phyloP scores from a whole-genome alignment of 2,797 vertebrate species.

The Semaprochilodus insignis region DNA sequence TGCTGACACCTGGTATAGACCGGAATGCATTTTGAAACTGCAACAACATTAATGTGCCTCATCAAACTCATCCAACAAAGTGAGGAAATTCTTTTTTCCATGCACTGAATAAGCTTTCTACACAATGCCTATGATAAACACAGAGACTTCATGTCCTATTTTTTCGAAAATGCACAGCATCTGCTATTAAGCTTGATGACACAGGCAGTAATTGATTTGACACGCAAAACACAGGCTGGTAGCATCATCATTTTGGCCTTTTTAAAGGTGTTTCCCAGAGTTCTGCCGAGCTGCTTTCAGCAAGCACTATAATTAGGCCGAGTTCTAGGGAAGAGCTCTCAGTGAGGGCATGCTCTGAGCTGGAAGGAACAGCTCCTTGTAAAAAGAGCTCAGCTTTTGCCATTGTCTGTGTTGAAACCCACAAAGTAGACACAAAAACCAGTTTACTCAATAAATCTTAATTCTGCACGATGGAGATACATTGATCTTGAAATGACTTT shows the following conservation, averaged over 20 bases:
- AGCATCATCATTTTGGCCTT: conserved; percentile 30
- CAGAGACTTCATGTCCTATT: neutral
- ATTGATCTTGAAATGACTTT: neutral
- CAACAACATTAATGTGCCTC: too few relatives aligned
- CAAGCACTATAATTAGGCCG: conserved; percentile 38
- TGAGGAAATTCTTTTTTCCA: too few relatives aligned
- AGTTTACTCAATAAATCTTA: conserved; percentile 3
- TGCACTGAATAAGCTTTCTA: too few relatives aligned
- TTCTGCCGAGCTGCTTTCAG: conserved; percentile 38
- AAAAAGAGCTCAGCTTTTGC: conserved; percentile 4
- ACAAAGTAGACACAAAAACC: neutral
- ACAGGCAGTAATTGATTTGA: conserved; percentile 25
- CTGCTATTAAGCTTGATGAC: neutral
- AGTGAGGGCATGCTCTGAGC: conserved; percentile 24
- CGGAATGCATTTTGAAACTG: too few relatives aligned
- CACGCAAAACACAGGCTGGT: conserved; percentile 30
- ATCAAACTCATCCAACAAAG: too few relatives aligned
- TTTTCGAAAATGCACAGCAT: conserved; percentile 4
- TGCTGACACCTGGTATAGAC: too few relatives aligned
- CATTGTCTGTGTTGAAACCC: neutral
- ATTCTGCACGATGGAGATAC: neutral
- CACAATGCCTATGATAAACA: too few relatives aligned
- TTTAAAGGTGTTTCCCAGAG: conserved; percentile 45
- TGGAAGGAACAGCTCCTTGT: conserved; percentile 33
- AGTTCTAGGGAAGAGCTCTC: conserved; percentile 28